Conservation (phyloP, 2,888 invertebrate genomes). For the Phyto melanocephala region DNA sequence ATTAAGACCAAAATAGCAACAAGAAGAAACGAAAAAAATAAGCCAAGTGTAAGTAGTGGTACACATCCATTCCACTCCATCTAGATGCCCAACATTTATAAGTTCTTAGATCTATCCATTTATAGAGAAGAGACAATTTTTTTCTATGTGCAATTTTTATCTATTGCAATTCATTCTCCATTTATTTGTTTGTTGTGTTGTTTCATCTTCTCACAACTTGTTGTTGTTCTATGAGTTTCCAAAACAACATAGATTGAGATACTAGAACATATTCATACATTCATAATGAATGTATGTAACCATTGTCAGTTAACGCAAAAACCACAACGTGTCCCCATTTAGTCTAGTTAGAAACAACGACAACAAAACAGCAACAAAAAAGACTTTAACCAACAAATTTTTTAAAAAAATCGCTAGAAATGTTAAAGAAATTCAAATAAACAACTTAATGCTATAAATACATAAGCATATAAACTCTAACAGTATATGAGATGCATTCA, state of each 20-base stretch:
- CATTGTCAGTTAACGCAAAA: conserved; percentile 57
- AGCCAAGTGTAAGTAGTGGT: background rate
- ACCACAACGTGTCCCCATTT: conserved; percentile 62
- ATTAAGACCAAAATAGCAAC: background rate
- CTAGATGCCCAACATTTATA: background rate
- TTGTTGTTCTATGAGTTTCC: conserved; percentile 12
- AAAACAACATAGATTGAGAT: background rate
- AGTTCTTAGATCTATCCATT: background rate
- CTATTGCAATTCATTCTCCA: background rate
- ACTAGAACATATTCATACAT: background rate
- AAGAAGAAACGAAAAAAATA: background rate
- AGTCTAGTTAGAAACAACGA: conserved; percentile 45
- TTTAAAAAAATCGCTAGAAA: conserved; percentile 26
- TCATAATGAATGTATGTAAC: background rate
- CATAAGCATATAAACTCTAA: background rate
- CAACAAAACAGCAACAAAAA: conserved; percentile 7
- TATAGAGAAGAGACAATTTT: background rate
- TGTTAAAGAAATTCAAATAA: background rate
- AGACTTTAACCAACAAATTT: conserved; percentile 2
- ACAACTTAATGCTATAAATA: conserved; percentile 19
- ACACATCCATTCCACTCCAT: background rate
- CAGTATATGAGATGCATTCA: conserved; percentile 26
- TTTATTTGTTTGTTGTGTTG: conserved; percentile 5
- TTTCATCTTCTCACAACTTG: background rate
- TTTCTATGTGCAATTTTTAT: background rate